Evolutionary conservation across 1,140 invertebrate genomes (phyloP).

Genomic region (Magallana angulata): DNA sequence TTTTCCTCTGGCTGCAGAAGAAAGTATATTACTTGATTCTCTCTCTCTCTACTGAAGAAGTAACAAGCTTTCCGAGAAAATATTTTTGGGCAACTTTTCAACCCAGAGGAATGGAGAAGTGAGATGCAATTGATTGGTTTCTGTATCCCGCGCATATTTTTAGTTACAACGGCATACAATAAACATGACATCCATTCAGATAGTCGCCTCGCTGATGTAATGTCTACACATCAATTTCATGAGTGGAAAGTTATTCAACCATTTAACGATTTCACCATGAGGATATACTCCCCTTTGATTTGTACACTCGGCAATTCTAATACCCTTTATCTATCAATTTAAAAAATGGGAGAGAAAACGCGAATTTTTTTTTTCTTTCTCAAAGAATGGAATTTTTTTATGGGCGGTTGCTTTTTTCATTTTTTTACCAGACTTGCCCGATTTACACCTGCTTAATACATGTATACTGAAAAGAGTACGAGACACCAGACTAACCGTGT

Average conservation of each 20-base stretch:
- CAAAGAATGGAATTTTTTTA: conserved; percentile 14
- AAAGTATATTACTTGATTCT: neutral
- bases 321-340: neutral
- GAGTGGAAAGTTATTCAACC: conserved; percentile 10
- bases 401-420: neutral
- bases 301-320: conserved; percentile 1
- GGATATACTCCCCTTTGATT: neutral
- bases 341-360: neutral
- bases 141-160: conserved; percentile 13
- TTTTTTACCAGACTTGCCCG: neutral
- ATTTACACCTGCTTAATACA: conserved; percentile 22
- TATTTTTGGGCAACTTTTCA: conserved; percentile 28
- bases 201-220: conserved; percentile 12
- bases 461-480: neutral
- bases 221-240: conserved; percentile 11
- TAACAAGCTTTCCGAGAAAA: conserved; percentile 5
- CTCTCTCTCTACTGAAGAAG: neutral
- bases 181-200: conserved; percentile 26
- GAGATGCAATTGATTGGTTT: conserved; percentile 2
- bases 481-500: neutral
- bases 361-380: neutral
- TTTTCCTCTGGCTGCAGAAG: neutral
- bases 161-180: neutral
- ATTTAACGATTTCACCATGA: neutral
- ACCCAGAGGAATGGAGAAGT: neutral